phyloP scores from a whole-genome alignment of 2,113 vertebrate species.

The Corythornis vintsioides region DNA sequence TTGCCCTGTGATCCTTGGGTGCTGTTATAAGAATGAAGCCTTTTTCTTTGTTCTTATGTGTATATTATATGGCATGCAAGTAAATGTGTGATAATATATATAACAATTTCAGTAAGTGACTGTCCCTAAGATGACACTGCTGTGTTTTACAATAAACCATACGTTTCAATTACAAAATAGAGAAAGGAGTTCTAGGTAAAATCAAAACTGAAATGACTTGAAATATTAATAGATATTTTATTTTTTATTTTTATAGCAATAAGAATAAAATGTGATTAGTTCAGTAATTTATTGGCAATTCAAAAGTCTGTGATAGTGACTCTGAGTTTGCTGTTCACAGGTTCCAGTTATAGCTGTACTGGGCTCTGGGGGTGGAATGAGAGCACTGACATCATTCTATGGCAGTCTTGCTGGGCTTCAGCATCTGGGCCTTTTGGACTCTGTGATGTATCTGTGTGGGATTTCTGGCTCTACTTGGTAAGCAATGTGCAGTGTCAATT shows the following conservation, averaged over 20 bases:
- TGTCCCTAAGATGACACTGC: neutral
- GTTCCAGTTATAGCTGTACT: conserved; percentile 82
- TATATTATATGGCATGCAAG: neutral
- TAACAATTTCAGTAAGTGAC: neutral
- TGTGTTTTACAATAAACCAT: neutral
- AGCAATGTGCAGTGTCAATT: neutral
- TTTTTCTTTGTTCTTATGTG: neutral
- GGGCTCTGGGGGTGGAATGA: conserved; percentile 84
- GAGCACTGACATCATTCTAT: conserved; percentile 83
- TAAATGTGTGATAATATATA: neutral
- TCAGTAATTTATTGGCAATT: neutral
- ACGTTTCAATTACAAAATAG: neutral
- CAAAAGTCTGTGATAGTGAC: neutral
- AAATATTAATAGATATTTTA: neutral
- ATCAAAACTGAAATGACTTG: neutral
- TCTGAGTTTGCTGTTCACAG: conserved; percentile 54
- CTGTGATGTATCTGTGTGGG: conserved; percentile 78
- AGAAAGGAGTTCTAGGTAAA: neutral
- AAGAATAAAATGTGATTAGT: neutral
- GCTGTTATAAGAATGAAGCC: neutral
- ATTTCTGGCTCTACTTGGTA: conserved; percentile 93
- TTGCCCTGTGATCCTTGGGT: neutral
- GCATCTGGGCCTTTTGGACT: conserved; percentile 81
- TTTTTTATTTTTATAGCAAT: neutral
- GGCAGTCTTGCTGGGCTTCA: conserved; percentile 85